These are phyloP conservation scores for Embiotoca jacksoni DNA, from an alignment of 2,113 vertebrate species.

Conservation along the genomic window DNA sequence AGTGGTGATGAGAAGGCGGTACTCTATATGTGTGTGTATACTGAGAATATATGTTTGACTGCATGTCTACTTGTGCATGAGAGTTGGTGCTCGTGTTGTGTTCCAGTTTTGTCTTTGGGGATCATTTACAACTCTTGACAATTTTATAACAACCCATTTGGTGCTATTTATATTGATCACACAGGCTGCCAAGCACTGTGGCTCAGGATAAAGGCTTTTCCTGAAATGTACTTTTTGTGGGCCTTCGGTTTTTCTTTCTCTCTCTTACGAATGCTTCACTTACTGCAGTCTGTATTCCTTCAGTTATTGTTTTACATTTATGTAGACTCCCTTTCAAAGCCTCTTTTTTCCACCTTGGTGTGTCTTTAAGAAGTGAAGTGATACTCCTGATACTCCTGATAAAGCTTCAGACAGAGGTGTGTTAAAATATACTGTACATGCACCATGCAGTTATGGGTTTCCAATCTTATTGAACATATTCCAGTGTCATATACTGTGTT, in stretches of 20 bases:
- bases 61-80: constrained; percentile 39
- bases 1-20: not conserved
- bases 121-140: constrained; percentile 73
- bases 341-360: not conserved
- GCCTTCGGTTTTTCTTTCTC: constrained; percentile 2
- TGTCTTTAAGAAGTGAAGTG: not conserved
- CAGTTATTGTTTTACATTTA: not conserved
- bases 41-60: constrained; percentile 43
- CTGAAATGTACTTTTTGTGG: constrained; percentile 36
- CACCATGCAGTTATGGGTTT: not conserved
- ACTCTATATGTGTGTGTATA: not conserved
- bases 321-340: not conserved
- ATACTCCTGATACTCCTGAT: not conserved
- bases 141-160: constrained; percentile 74
- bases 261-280: not conserved
- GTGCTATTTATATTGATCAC: constrained; percentile 78
- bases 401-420: not conserved
- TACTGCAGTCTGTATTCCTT: not conserved
- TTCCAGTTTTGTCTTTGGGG: constrained; percentile 67
- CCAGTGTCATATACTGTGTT: not conserved
- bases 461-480: not conserved
- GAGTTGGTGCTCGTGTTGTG: constrained; percentile 31
- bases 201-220: constrained; percentile 57
- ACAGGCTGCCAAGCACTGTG: constrained; percentile 55
- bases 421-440: no score